These are phyloP conservation scores for Microhierax caerulescens DNA, from an alignment of 2,797 vertebrate genomes.

Conservation along the genomic window DNA sequence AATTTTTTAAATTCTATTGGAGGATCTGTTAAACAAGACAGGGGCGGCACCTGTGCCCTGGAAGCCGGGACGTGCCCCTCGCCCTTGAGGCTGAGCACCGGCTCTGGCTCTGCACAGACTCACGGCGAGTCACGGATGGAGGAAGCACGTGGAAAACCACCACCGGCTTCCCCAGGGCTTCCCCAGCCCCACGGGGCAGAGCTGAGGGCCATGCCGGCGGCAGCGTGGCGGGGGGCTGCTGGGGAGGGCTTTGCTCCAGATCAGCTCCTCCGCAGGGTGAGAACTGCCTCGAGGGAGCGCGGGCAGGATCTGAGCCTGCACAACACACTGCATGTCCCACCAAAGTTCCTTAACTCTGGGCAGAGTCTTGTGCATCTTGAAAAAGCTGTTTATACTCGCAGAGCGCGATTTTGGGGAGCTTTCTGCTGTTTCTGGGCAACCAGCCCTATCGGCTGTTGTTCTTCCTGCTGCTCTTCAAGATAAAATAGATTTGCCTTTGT, in stretches of 20 bases:
- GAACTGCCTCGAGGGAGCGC: rapidly evolving
- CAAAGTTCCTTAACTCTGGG: background rate
- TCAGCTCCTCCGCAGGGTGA: background rate
- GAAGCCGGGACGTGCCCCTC: rapidly evolving
- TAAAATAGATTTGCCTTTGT: background rate
- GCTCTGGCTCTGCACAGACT: background rate
- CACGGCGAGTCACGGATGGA: background rate
- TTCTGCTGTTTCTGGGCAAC: background rate
- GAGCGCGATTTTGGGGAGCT: rapidly evolving
- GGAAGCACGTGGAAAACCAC: background rate
- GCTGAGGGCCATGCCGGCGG: rapidly evolving
- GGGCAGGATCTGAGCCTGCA: background rate
- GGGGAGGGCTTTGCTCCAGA: background rate
- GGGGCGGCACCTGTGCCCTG: rapidly evolving
- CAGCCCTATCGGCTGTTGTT: background rate
- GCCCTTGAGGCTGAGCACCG: rapidly evolving
- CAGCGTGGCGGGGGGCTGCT: background rate
- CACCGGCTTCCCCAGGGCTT: background rate
- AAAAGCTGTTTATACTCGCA: background rate
- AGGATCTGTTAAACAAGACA: background rate
- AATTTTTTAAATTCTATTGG: background rate
- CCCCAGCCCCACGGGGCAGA: background rate
- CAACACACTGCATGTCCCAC: background rate
- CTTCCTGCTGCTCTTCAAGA: background rate
- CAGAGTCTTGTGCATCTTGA: background rate